A percentile compares a stretch with the other conserved stretches of the same genome.
phyloP scores from a whole-genome alignment of 2,113 vertebrate species.

The Urocitellus parryii region DNA sequence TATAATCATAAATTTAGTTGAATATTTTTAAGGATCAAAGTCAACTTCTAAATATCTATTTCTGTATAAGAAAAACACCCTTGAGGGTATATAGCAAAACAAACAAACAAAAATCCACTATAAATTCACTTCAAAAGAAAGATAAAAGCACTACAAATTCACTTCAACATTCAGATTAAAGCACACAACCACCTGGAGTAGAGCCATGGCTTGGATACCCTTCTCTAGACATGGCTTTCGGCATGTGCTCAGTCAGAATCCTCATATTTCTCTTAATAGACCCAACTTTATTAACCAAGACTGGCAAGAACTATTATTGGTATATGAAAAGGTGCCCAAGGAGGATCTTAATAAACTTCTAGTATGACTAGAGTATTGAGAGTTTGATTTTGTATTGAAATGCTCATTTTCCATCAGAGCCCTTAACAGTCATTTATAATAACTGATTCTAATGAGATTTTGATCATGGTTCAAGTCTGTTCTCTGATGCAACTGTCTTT shows the following conservation, averaged over 20 bases:
- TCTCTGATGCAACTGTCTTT: neutral
- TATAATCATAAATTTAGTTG: neutral
- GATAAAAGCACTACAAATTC: neutral
- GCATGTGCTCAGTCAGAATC: neutral
- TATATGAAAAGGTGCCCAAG: neutral
- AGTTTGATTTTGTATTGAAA: constrained; percentile 14
- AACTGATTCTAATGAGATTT: neutral
- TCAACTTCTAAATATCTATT: constrained; percentile 29
- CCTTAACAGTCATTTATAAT: neutral
- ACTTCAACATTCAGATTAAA: neutral
- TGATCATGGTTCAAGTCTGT: neutral
- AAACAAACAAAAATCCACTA: neutral
- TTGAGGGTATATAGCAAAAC: neutral
- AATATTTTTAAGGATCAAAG: constrained; percentile 26
- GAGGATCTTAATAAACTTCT: neutral
- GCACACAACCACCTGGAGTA: neutral
- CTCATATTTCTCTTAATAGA: neutral
- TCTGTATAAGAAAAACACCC: neutral
- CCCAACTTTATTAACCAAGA: neutral
- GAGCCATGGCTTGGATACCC: neutral
- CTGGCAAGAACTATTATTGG: neutral
- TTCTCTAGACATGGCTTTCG: neutral
- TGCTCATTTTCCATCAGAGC: neutral
- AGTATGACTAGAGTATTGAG: neutral
- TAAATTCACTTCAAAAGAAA: neutral